Evolutionary conservation across 1,140 invertebrate genomes (phyloP).

Genomic region (Dreissena polymorpha): DNA sequence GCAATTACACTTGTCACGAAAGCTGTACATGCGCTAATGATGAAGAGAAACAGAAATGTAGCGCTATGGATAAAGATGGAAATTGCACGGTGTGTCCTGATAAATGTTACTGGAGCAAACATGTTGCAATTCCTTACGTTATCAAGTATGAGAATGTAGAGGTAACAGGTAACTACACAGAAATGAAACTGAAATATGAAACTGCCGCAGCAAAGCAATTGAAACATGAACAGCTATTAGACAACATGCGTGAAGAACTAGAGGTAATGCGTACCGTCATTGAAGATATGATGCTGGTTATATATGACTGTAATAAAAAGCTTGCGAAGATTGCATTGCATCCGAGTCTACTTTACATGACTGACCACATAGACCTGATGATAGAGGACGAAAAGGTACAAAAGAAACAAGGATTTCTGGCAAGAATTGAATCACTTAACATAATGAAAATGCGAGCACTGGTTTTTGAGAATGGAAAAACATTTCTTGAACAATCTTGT

Average conservation of each 20-base stretch:
- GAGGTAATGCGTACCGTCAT: neutral
- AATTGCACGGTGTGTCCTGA: constrained; percentile 45
- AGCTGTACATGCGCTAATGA: constrained; percentile 19
- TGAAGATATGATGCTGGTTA: neutral
- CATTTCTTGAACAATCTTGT: too few relatives aligned
- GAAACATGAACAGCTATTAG: constrained; percentile 19
- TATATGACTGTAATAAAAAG: constrained; percentile 21
- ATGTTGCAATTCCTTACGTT: constrained; percentile 26
- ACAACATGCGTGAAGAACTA: neutral
- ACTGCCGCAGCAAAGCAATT: neutral
- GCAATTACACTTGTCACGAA: constrained; percentile 52
- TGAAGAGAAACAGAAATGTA: constrained; percentile 5
- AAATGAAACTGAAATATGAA: constrained; percentile 26
- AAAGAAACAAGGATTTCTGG: constrained; percentile 1
- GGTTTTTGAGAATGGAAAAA: too few relatives aligned
- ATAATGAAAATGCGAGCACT: neutral
- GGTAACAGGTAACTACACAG: neutral
- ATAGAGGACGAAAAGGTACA: constrained; percentile 15
- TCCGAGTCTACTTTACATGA: neutral
- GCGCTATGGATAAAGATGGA: constrained; percentile 5
- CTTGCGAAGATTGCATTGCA: constrained; percentile 13
- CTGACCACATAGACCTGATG: constrained; percentile 24
- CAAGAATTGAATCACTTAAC: neutral
- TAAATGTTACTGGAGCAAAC: constrained; percentile 47
- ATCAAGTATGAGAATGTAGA: neutral